These are phyloP conservation scores for Gymnogyps californianus DNA, from an alignment of 2,113 vertebrate species.

Conservation along the genomic window DNA sequence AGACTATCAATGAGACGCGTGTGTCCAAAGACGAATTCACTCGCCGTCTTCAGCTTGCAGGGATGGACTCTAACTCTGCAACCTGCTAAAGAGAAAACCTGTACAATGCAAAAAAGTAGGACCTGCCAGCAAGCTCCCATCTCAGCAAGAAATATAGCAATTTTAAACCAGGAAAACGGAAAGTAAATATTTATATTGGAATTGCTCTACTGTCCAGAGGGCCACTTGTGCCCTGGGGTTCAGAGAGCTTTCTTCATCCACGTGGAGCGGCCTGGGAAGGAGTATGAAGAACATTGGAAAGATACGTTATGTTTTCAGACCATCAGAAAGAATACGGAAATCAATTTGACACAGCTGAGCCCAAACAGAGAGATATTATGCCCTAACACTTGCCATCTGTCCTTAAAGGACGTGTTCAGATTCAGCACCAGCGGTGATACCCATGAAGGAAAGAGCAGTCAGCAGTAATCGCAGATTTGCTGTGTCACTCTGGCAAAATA, in stretches of 20 bases:
- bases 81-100: neutral
- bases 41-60: accelerated
- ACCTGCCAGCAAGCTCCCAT: neutral
- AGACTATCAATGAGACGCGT: accelerated
- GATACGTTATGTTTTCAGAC: neutral
- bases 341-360: neutral
- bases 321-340: neutral
- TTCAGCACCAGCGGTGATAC: neutral
- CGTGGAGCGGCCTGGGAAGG: accelerated
- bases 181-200: neutral
- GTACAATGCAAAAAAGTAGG: accelerated
- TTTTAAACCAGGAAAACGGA: neutral
- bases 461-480: neutral
- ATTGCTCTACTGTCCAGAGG: neutral
- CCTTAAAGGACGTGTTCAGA: neutral
- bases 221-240: neutral
- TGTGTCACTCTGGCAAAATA: neutral
- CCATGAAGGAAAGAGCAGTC: neutral
- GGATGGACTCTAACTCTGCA: neutral
- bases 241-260: neutral
- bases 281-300: accelerated
- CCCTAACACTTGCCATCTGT: neutral
- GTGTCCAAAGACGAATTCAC: neutral
- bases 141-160: neutral
- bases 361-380: neutral